Evolutionary conservation across 2,888 invertebrate genomes (phyloP).

Genomic region (Pseudanteris insignis): DNA sequence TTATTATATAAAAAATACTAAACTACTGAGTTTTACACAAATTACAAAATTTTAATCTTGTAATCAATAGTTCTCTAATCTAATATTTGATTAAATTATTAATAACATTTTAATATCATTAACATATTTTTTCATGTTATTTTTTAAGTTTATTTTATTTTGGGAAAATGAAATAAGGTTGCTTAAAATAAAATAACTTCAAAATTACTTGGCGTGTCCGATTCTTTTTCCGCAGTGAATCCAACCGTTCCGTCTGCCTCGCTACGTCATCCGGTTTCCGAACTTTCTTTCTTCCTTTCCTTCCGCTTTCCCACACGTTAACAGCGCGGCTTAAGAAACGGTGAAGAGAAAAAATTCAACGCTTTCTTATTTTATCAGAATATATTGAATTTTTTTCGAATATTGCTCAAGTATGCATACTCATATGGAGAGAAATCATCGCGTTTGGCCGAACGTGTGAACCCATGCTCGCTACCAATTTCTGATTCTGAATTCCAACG

Average conservation of each 20-base stretch:
- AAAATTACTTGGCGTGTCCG: slow-evolving; percentile 42
- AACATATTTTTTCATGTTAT: too few relatives aligned
- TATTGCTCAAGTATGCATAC: slow-evolving; percentile 40
- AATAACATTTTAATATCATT: too few relatives aligned
- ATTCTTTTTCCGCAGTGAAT: slow-evolving; percentile 35
- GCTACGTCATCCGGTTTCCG: slow-evolving; percentile 13
- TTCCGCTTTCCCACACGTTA: slow-evolving; percentile 37
- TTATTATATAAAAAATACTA: too few relatives aligned
- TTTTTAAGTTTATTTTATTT: too few relatives aligned
- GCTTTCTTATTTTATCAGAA: slow-evolving; percentile 38
- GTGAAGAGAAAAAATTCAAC: slow-evolving; percentile 24
- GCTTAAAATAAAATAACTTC: slow-evolving; percentile 38
- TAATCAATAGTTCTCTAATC: too few relatives aligned
- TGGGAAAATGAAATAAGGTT: too few relatives aligned
- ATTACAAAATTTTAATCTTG: too few relatives aligned
- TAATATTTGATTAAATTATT: too few relatives aligned
- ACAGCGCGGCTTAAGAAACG: slow-evolving; percentile 28
- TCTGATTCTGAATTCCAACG: slow-evolving; percentile 33
- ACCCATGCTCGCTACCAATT: slow-evolving; percentile 17
- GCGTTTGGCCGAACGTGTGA: slow-evolving; percentile 24
- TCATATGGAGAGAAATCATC: slow-evolving; percentile 37
- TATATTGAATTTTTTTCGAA: slow-evolving; percentile 41
- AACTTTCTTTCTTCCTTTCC: slow-evolving; percentile 29
- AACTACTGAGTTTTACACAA: too few relatives aligned
- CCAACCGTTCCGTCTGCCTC: slow-evolving; percentile 7